Base-by-base conservation (phyloP, 2,888 invertebrate genomes). In the Dasypogon diadema region DNA sequence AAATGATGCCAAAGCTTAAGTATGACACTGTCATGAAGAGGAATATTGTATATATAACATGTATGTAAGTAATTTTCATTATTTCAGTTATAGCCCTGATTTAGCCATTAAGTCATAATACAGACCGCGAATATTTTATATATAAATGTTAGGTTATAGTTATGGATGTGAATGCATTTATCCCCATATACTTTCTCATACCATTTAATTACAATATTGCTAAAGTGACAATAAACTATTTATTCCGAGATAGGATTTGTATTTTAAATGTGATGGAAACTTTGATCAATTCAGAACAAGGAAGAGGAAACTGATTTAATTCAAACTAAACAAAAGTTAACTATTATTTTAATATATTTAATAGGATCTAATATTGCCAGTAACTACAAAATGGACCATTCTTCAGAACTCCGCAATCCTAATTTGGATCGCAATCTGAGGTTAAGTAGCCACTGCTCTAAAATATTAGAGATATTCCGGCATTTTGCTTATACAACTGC, bases 211-310 rank as follows among this genome's bases (percentile, higher is more conserved):
- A 73, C 73, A 74, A 76, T 65, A 73, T 70, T 72, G 54, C 73
- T 73, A 72, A 72, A 60, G 63, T 76, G 76, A 76, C 76, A 76
- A 76, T 76, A 76, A 76, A 76, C 46, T 76, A 76, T 76, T 76
- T 76, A 76, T 76, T 76, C 72, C 63, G 65, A 54, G 63, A 73
- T 37, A 56, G 10, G 12, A 30, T 30, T 30, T n/a, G n/a, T n/a
- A n/a, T n/a, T n/a, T n/a, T n/a, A n/a, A n/a, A n/a, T n/a, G n/a
- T n/a, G n/a, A n/a, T n/a, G n/a, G n/a, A n/a, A n/a, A n/a, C n/a
- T n/a, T n/a, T n/a, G n/a, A n/a, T n/a, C n/a, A n/a, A n/a, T n/a
- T n/a, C n/a, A n/a, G n/a, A n/a, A n/a, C n/a, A n/a, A n/a, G n/a
- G n/a, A n/a, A n/a, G n/a, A n/a, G n/a, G n/a, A n/a, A n/a, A n/a